Base-by-base conservation (phyloP, 2,797 vertebrate species). In the Argya squamiceps region DNA sequence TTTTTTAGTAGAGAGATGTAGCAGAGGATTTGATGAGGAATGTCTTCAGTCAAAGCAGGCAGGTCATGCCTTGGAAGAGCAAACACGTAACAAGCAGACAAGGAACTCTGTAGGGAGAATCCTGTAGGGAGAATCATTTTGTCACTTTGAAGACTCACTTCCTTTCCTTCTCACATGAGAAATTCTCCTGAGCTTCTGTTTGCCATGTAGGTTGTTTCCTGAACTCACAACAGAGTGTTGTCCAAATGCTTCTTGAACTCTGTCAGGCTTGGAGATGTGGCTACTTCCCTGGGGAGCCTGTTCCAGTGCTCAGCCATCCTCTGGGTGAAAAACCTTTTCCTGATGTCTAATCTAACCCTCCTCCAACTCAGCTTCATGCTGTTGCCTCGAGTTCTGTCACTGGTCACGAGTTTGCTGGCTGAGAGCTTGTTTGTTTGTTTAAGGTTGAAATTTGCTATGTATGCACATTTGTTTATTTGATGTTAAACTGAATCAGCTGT, bases 351-450 rank as follows among this genome's bases (percentile, higher is more conserved):
- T 49, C 12, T 32, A 41, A 70, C 22, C 30, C 32, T 56, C 15
- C 30, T 32, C 36, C 22, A 0, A 49, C 43, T 56, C 36, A 49
- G 49, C 58, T 70, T 30, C 49, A 2, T 55, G 43, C 26, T 0
- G 3, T 63, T 78, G 41, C 84, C 65, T 78, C 1, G 8, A 23
- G 32, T 43, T 26, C 41, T 70, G 58, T 78, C 74, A 43, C 58
- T 36, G 58, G 49, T 78, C 74, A 63, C 6, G 18, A 36, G 84
- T 78, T 63, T 78, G 50, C 41, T 76, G 52, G 15, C 52, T 74
- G 60, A 87, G 64, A 58, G 34, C 32, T 89, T 92, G 44, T 84
- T 92, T 65, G 55, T 46, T 91, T 92, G 44, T 73, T 87, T 69
- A 22, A 64, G 12, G 59, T 60, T n/a, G 30, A 84, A 94, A 77